Conservation (phyloP, 2,113 vertebrate genomes). For the Scophthalmus maximus region DNA sequence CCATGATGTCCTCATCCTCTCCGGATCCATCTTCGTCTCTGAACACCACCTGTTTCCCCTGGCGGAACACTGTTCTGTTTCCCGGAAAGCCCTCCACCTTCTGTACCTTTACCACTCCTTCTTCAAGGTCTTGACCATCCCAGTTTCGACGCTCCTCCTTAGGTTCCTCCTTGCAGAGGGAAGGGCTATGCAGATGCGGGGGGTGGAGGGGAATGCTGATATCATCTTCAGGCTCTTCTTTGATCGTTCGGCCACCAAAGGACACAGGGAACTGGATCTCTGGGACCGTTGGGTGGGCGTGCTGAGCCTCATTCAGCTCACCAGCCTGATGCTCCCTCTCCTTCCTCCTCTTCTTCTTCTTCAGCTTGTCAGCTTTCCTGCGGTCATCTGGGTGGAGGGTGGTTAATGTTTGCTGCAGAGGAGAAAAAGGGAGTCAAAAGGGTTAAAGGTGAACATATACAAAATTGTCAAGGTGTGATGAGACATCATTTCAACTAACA, state of each 20-base stretch:
- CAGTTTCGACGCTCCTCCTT: constrained; percentile 60
- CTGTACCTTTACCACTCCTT: constrained; percentile 73
- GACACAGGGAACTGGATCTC: constrained; percentile 46
- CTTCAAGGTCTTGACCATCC: constrained; percentile 73
- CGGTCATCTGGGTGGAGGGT: constrained; percentile 73
- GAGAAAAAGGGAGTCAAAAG: constrained; percentile 5
- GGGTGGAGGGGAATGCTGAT: constrained; percentile 78
- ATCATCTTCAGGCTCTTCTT: constrained; percentile 87
- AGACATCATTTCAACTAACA: constrained; percentile 39
- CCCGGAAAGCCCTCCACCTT: constrained; percentile 83
- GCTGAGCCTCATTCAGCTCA: constrained; percentile 50
- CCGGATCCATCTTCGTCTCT: constrained; percentile 93
- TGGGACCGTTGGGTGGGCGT: constrained; percentile 17
- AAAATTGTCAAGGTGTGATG: not conserved
- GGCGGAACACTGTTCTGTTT: constrained; percentile 92
- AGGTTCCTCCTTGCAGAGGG: constrained; percentile 77
- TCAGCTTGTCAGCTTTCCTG: constrained; percentile 91
- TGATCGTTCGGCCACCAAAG: constrained; percentile 81
- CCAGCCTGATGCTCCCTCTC: constrained; percentile 83
- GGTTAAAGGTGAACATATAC: not conserved
- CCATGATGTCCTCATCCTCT: constrained; percentile 98
- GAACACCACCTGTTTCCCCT: constrained; percentile 98
- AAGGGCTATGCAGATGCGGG: constrained; percentile 29
- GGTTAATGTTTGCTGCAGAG: constrained; percentile 61
- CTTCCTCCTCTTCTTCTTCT: constrained; percentile 89